Base-by-base conservation (phyloP, 2,888 invertebrate genomes). In the Pseudococcus viburni region DNA sequence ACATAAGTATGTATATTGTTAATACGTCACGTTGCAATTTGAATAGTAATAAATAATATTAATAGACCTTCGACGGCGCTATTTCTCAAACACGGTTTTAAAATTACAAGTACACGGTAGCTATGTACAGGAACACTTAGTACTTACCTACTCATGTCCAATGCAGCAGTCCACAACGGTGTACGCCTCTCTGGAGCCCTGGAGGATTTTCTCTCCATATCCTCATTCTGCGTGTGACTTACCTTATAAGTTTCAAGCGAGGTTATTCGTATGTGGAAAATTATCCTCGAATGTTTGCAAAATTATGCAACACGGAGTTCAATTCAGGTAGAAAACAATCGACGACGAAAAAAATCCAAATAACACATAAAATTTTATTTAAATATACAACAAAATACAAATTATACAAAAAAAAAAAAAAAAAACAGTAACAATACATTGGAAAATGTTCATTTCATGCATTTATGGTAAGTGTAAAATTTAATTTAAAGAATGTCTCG, bases 351-450 rank as follows among this genome's bases (percentile, higher is more conserved):
- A 80, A 46, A 80, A 42, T 80, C 12, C 9, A 19, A 33, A 42
- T 42, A 86, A 86, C 86, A 46, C 68, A 86, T 86, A 68, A 86
- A 86, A 64, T 86, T 85, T 86, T 86, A 64, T 64, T 86, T 46
- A 86, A 86, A 86, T 86, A 86, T 86, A 86, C 86, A 86, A 86
- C 86, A 68, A 86, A 64, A 68, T 86, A 86, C 86, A 86, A 86
- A 86, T 86, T 86, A 42, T 86, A 86, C 86, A 86, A 86, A 86
- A 85, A 85, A 85, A 85, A 84, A 48, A 59, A 26, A 26, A 39
- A 85, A 64, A 85, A 73, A 39, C 42, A 86, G 59, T 59, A 85
- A 85, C 85, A 59, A 39, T 59, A 85, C 85, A 39, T 19, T 59
- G 26, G 59, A 73, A 86, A 86, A 68, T 48, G 39, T 48, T 73